These are phyloP conservation scores for Anagyrus pseudococci DNA, from an alignment of 2,888 invertebrate species.

Conservation along the genomic window DNA sequence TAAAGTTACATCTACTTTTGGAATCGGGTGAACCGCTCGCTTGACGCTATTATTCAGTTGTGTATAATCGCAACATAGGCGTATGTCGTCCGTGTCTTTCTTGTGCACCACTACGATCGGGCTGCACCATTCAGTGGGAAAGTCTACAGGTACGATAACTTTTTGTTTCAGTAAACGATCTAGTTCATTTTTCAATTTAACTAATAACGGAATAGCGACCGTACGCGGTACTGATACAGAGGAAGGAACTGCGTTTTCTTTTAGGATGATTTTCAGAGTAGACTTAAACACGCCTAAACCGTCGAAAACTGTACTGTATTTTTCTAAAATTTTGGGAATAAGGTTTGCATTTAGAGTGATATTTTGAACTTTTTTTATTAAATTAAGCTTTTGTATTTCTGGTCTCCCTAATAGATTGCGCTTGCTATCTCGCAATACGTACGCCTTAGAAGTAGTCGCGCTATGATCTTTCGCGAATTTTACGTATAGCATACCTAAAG, in stretches of 20 bases:
- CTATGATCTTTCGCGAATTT: slow-evolving; percentile 18
- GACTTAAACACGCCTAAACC: slow-evolving; percentile 43
- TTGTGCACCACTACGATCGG: slow-evolving; percentile 51
- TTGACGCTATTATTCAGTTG: slow-evolving; percentile 44
- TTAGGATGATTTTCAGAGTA: background rate
- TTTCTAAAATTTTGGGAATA: slow-evolving; percentile 21
- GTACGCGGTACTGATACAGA: slow-evolving; percentile 39
- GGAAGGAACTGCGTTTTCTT: background rate
- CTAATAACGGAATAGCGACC: slow-evolving; percentile 48
- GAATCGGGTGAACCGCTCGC: slow-evolving; percentile 43
- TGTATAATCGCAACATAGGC: slow-evolving; percentile 48
- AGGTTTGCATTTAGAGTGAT: background rate
- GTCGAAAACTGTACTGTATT: slow-evolving; percentile 38
- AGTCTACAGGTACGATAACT: slow-evolving; percentile 39
- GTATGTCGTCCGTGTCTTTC: slow-evolving; percentile 27
- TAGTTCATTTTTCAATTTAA: slow-evolving; percentile 49
- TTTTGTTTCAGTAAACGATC: slow-evolving; percentile 41
- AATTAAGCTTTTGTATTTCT: slow-evolving; percentile 31
- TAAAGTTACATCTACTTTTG: slow-evolving; percentile 44
- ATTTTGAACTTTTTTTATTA: slow-evolving; percentile 31
- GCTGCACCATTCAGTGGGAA: slow-evolving; percentile 52
- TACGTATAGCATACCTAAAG: slow-evolving; percentile 27
- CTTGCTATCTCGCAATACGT: slow-evolving; percentile 34
- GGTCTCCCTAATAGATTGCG: slow-evolving; percentile 38
- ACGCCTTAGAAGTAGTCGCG: slow-evolving; percentile 18